Conservation (phyloP, 1,140 invertebrate species). For the Harpegnathos saltator region DNA sequence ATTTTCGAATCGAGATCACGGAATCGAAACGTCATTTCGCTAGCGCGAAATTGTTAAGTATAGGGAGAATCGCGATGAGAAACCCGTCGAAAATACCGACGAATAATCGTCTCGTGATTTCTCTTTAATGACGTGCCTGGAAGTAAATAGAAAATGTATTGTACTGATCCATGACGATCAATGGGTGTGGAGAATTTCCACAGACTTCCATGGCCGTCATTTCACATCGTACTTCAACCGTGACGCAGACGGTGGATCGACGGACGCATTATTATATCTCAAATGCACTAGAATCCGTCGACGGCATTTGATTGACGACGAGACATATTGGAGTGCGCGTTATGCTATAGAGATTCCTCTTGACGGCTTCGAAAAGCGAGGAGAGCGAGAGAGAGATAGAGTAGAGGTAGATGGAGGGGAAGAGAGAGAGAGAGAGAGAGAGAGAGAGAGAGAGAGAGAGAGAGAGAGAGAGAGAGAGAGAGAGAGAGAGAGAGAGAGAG, state of each 20-base stretch:
- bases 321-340: conserved; percentile 61
- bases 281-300: conserved; percentile 67
- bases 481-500: no score
- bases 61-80: not conserved
- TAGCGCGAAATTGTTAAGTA: not conserved
- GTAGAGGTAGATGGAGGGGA: not conserved
- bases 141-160: conserved; percentile 29
- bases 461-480: not conserved
- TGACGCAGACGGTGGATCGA: conserved; percentile 62
- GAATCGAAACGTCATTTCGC: no score
- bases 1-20: no score
- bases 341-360: conserved; percentile 59
- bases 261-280: conserved; percentile 71
- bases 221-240: conserved; percentile 43
- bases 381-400: not conserved
- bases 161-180: not conserved
- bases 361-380: conserved; percentile 60
- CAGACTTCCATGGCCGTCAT: conserved; percentile 22
- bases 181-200: conserved; percentile 15
- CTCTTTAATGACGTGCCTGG: not conserved
- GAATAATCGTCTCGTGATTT: conserved; percentile 5
- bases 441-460: no score
- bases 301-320: conserved; percentile 68
- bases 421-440: not conserved
- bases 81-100: not conserved